phyloP scores from a whole-genome alignment of 2,888 invertebrate species.

The Campoletis raptor region DNA sequence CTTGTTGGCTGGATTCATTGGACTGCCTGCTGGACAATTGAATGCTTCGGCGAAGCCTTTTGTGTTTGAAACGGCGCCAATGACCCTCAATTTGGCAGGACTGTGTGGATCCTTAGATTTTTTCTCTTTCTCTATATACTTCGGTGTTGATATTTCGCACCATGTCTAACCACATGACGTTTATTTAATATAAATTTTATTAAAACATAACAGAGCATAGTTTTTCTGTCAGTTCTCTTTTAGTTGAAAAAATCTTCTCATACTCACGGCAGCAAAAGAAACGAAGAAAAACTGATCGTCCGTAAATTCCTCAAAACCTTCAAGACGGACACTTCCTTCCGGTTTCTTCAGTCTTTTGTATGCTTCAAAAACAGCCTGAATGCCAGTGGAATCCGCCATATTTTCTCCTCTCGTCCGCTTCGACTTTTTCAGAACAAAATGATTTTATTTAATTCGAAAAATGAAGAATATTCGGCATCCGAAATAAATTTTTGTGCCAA shows the following conservation, averaged over 20 bases:
- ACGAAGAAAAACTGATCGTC: conserved; percentile 91
- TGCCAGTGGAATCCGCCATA: conserved; percentile 94
- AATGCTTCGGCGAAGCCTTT: conserved; percentile 61
- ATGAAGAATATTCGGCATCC: not conserved
- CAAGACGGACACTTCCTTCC: conserved; percentile 85
- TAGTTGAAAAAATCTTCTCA: not conserved
- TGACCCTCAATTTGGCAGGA: conserved; percentile 51
- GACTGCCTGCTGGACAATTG: conserved; percentile 59
- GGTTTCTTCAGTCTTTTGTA: conserved; percentile 81
- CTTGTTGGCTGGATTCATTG: conserved; percentile 63
- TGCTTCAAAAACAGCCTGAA: conserved; percentile 90
- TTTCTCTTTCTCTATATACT: conserved; percentile 14
- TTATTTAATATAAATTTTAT: not conserved
- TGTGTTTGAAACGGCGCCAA: conserved; percentile 61
- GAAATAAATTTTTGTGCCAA: not conserved
- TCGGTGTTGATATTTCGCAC: conserved; percentile 42
- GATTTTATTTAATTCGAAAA: not conserved
- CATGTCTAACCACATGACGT: conserved; percentile 41
- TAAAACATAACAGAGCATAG: not conserved
- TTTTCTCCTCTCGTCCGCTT: conserved; percentile 86
- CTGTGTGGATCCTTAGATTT: conserved; percentile 40
- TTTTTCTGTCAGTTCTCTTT: not conserved
- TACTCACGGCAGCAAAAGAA: conserved; percentile 82
- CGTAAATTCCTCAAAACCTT: conserved; percentile 88
- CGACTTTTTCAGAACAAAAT: not conserved